These are phyloP conservation scores for Lasioglossum vierecki DNA, from an alignment of 2,888 invertebrate species.

Conservation along the genomic window DNA sequence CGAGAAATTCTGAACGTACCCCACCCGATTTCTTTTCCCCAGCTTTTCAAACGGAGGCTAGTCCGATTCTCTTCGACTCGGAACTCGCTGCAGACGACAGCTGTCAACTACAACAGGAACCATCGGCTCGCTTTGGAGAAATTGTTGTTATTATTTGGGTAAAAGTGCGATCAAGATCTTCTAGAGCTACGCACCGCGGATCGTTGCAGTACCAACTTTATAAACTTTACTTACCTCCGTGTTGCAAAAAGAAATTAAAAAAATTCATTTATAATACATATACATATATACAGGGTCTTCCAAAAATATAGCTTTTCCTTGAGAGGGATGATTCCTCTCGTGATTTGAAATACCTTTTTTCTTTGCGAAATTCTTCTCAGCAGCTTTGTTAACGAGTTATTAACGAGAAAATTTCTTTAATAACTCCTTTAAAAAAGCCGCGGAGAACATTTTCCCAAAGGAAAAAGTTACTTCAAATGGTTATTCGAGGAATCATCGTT, in stretches of 20 bases:
- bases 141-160: slow-evolving; percentile 64
- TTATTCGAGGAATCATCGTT: neutral
- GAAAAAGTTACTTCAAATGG: neutral
- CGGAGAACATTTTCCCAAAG: neutral
- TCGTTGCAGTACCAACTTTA: neutral
- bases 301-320: neutral
- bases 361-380: no score
- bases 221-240: slow-evolving; percentile 46
- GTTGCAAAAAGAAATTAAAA: neutral
- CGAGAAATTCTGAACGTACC: slow-evolving; percentile 33
- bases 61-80: slow-evolving; percentile 73
- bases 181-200: slow-evolving; percentile 63
- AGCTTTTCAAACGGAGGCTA: slow-evolving; percentile 67
- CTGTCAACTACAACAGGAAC: slow-evolving; percentile 82
- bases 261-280: neutral
- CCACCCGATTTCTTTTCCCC: slow-evolving; percentile 28
- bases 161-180: slow-evolving; percentile 63
- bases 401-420: no score
- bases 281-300: neutral
- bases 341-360: no score
- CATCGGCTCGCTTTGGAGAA: slow-evolving; percentile 75
- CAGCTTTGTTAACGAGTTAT: no score
- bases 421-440: neutral
- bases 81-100: slow-evolving; percentile 88
- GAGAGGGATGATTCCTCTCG: neutral